These are phyloP conservation scores for Anthrax anthrax DNA, from an alignment of 2,888 invertebrate genomes.

Conservation along the genomic window DNA sequence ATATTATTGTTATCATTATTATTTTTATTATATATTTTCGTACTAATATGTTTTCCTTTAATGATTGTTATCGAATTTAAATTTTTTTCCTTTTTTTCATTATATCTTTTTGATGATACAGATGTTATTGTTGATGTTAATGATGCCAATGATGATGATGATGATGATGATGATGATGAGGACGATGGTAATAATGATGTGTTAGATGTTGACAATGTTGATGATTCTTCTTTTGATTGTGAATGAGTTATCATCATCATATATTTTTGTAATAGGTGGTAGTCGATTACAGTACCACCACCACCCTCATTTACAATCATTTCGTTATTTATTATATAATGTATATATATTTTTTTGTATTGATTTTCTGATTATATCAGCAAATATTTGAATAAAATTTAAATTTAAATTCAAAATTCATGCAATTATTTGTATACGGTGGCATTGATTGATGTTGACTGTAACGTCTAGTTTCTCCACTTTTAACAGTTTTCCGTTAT, in stretches of 20 bases:
- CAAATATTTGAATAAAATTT: conserved; percentile 6
- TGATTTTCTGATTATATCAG: conserved; percentile 6
- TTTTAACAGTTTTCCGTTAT: no score
- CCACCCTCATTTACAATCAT: conserved; percentile 17
- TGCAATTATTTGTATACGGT: conserved; percentile 6
- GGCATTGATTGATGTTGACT: conserved; percentile 14
- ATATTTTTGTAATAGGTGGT: conserved; percentile 6
- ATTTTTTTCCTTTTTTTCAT: conserved; percentile 1
- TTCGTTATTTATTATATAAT: conserved; percentile 1
- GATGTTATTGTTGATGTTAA: not conserved
- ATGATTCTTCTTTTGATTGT: no score
- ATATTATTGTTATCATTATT: no score
- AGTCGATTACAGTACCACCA: conserved; percentile 11
- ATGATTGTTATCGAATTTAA: no score
- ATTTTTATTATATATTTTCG: not conserved
- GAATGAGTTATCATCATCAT: no score
- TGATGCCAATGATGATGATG: no score
- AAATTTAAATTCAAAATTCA: conserved; percentile 4
- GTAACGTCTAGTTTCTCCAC: no score
- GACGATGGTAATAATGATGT: not conserved
- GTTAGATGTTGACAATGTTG: no score
- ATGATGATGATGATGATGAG: no score
- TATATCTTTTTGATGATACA: not conserved
- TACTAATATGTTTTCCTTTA: not conserved
- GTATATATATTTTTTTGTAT: not conserved